Percentiles rank a stretch among this genome's conserved stretches.
Conservation (phyloP, 2,113 vertebrate genomes). For the Hiodon tergisus region DNA sequence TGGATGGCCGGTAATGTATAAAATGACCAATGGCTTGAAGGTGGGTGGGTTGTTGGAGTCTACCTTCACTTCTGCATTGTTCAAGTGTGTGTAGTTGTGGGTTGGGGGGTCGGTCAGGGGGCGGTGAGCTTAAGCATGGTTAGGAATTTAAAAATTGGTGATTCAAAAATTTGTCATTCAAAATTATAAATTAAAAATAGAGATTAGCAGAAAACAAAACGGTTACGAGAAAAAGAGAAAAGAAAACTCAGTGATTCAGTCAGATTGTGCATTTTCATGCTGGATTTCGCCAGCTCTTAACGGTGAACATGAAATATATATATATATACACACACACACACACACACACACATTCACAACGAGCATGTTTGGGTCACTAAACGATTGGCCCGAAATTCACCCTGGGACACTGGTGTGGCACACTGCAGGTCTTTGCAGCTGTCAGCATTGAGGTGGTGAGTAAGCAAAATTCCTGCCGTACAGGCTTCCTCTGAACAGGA, state of each 20-base stretch:
- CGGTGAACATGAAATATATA: background rate
- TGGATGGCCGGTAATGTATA: too few species aligned
- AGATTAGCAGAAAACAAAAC: background rate
- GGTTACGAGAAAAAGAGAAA: background rate
- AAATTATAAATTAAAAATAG: too few species aligned
- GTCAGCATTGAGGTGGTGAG: conserved; percentile 55
- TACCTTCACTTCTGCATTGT: background rate
- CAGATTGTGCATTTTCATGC: too few species aligned
- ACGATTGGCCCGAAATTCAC: too few species aligned
- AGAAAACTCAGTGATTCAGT: background rate
- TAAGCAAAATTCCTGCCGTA: conserved; percentile 50
- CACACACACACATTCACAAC: too few species aligned
- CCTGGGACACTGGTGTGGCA: conserved; percentile 2
- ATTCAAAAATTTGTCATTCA: too few species aligned
- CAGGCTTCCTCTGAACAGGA: conserved; percentile 34
- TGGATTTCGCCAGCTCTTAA: too few species aligned
- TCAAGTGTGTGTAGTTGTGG: background rate
- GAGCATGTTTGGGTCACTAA: too few species aligned
- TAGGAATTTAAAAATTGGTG: too few species aligned
- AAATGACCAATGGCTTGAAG: too few species aligned
- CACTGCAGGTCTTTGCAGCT: conserved; percentile 40
- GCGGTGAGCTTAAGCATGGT: too few species aligned
- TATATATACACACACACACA: background rate
- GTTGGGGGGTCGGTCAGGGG: too few species aligned
- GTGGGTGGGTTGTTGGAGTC: background rate